Evolutionary conservation across 1,140 invertebrate species (phyloP).

Genomic region (Drosophila bifasciata): DNA sequence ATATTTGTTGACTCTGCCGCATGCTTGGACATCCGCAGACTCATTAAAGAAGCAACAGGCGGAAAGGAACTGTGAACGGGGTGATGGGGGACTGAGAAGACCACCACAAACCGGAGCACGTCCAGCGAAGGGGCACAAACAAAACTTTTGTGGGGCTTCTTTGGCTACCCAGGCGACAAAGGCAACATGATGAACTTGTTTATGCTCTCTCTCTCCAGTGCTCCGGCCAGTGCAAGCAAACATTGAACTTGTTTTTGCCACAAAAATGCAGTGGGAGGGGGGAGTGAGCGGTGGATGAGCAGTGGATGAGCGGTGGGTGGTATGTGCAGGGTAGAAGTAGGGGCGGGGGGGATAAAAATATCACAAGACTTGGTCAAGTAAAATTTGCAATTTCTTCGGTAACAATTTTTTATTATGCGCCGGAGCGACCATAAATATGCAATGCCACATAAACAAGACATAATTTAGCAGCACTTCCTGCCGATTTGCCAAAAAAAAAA

Average conservation of each 20-base stretch:
- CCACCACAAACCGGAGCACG: slow-evolving; percentile 25
- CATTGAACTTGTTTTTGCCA: slow-evolving; percentile 77
- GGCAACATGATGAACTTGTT: slow-evolving; percentile 68
- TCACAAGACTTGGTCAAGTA: slow-evolving; percentile 65
- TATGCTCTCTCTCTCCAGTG: slow-evolving; percentile 26
- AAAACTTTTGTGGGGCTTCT: slow-evolving; percentile 76
- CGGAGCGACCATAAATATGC: slow-evolving; percentile 75
- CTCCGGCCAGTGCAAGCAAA: slow-evolving; percentile 65
- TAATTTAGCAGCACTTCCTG: slow-evolving; percentile 80
- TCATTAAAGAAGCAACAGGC: slow-evolving; percentile 60
- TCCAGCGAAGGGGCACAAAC: slow-evolving; percentile 68
- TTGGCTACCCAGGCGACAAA: slow-evolving; percentile 6
- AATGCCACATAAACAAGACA: slow-evolving; percentile 82
- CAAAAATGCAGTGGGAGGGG: slow-evolving; percentile 2
- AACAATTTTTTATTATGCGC: slow-evolving; percentile 73
- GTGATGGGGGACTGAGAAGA: no score
- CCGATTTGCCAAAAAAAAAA: slow-evolving; percentile 75
- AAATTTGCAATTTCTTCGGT: slow-evolving; percentile 73
- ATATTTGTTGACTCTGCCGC: slow-evolving; percentile 69
- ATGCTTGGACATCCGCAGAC: slow-evolving; percentile 57
- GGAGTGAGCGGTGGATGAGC: neutral
- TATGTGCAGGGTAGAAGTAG: neutral
- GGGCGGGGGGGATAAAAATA: slow-evolving; percentile 21
- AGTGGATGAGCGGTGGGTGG: neutral
- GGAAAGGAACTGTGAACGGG: neutral